A percentile compares a stretch with the other conserved stretches of the same genome.
Conservation (phyloP, 2,888 invertebrate genomes). For the Dendrolimus houi region DNA sequence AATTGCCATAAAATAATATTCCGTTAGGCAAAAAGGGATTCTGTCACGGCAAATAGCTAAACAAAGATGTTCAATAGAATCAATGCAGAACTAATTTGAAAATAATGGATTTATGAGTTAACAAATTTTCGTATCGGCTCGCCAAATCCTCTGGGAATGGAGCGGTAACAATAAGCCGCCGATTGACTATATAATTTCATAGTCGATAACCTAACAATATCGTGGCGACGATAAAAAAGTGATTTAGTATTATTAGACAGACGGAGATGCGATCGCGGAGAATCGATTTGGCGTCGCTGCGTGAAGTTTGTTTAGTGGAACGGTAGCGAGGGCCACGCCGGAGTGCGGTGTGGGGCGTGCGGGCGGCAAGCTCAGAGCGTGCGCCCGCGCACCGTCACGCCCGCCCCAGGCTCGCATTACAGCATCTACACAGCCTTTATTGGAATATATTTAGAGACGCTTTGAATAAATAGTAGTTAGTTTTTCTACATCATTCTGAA, state of each 20-base stretch:
- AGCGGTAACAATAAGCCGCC: slow-evolving; percentile 53
- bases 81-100: slow-evolving; percentile 63
- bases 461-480: slow-evolving; percentile 36
- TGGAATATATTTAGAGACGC: slow-evolving; percentile 45
- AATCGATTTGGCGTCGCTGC: slow-evolving; percentile 66
- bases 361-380: slow-evolving; percentile 26
- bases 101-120: slow-evolving; percentile 56
- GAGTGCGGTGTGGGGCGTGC: slow-evolving; percentile 8
- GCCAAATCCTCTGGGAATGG: slow-evolving; percentile 44
- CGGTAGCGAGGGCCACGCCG: slow-evolving; percentile 34
- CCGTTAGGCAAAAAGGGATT: slow-evolving; percentile 39
- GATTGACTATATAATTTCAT: slow-evolving; percentile 61
- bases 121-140: slow-evolving; percentile 41
- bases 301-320: slow-evolving; percentile 74
- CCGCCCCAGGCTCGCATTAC: slow-evolving; percentile 28
- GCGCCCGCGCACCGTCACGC: slow-evolving; percentile 43
- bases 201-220: slow-evolving; percentile 63
- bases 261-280: slow-evolving; percentile 57
- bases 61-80: slow-evolving; percentile 70
- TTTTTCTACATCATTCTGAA: slow-evolving; percentile 24
- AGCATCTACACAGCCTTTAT: slow-evolving; percentile 29
- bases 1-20: slow-evolving; percentile 36
- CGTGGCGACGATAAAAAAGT: slow-evolving; percentile 54
- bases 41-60: slow-evolving; percentile 45
- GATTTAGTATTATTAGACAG: slow-evolving; percentile 60